A percentile compares a stretch with the other conserved stretches of the same genome.
Evolutionary conservation across 2,113 vertebrate genomes (phyloP).

Genomic region (Mirza zaza): DNA sequence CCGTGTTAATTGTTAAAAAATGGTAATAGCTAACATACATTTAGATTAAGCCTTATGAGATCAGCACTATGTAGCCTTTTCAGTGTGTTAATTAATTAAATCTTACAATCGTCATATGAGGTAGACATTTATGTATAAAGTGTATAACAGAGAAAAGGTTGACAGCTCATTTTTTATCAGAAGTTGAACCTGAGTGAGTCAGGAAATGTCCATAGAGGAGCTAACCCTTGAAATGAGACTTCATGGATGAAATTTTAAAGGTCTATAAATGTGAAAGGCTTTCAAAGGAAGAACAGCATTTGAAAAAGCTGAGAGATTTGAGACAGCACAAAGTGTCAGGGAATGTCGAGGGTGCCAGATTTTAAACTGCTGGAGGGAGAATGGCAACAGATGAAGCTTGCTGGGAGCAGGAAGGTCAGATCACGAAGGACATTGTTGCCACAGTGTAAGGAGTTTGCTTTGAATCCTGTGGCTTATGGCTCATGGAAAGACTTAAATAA

Average conservation of each 20-base stretch:
- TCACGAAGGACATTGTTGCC: not conserved
- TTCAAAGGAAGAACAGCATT: constrained; percentile 34
- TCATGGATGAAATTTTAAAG: constrained; percentile 30
- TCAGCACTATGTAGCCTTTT: not conserved
- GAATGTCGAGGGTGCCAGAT: not conserved
- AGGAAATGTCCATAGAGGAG: not conserved
- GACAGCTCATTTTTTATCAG: not conserved
- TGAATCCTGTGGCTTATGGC: not conserved
- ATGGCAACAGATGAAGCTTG: not conserved
- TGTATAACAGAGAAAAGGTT: not conserved
- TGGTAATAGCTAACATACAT: not conserved
- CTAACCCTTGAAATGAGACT: constrained; percentile 24
- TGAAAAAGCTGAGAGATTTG: not conserved
- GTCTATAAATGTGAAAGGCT: not conserved
- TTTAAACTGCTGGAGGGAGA: not conserved
- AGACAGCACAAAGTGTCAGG: not conserved
- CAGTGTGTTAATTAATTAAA: not conserved
- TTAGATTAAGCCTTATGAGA: not conserved
- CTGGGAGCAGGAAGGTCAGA: not conserved
- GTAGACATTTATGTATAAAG: not conserved
- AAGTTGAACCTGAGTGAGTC: not conserved
- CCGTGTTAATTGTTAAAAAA: not conserved
- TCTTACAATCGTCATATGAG: not conserved
- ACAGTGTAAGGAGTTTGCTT: not conserved
- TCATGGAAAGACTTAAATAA: not conserved